phyloP scores from a whole-genome alignment of 37 sponge, comb jelly and placozoan species.

The Geodia barretti region DNA sequence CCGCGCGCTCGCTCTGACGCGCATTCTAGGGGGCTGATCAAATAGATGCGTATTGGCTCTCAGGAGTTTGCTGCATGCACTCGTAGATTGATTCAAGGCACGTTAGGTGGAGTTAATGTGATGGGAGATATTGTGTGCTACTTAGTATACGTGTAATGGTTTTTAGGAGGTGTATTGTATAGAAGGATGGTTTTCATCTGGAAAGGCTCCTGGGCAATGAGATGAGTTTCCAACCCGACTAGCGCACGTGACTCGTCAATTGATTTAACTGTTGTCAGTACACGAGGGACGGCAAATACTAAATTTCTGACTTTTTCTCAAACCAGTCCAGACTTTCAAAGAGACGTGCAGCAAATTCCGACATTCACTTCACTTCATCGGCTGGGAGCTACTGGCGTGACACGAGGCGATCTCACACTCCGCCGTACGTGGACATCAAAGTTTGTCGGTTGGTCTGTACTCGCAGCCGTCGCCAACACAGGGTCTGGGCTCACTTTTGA shows the following conservation, averaged over 20 bases:
- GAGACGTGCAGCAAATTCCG: constrained; percentile 9
- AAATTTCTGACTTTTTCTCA: constrained; percentile 77
- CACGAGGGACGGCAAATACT: constrained; percentile 63
- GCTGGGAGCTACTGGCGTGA: constrained; percentile 77
- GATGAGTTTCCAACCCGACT: not conserved
- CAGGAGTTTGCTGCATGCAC: no score
- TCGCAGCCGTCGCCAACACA: constrained; percentile 62
- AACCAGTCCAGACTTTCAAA: constrained; percentile 60
- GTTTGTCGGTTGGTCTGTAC: constrained; percentile 90
- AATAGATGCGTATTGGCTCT: no score
- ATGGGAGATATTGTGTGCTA: no score
- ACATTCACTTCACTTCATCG: constrained; percentile 71
- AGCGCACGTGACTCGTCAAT: not conserved
- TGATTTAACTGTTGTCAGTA: constrained; percentile 19
- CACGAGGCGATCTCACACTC: constrained; percentile 63
- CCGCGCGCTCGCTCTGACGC: no score
- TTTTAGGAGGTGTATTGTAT: not conserved
- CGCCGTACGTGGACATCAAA: constrained; percentile 51
- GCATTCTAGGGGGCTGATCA: no score
- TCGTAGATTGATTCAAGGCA: no score
- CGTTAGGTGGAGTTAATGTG: no score
- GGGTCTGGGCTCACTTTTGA: constrained; percentile 70
- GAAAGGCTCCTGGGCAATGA: not conserved
- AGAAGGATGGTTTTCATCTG: not conserved
- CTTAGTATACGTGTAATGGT: no score